Evolutionary conservation across 2,888 invertebrate genomes (phyloP).

Genomic region (Sussaba pulchella): DNA sequence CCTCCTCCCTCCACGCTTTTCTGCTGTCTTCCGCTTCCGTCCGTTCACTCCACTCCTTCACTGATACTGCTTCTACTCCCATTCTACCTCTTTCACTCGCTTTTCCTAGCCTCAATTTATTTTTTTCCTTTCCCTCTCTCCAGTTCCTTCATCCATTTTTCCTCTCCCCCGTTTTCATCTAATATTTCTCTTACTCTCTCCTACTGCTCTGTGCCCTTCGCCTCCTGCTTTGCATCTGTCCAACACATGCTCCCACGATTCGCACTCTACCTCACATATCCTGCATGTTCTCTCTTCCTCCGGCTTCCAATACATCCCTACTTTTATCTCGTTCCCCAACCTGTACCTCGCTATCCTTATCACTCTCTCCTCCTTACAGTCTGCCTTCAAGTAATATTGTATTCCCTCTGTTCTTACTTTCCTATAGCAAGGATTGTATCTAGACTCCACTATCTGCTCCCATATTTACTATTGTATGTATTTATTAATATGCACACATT

Average conservation of each 20-base stretch:
- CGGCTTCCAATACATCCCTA: conserved; percentile 4
- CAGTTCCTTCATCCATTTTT: not conserved
- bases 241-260: too few species aligned
- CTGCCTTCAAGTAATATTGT: conserved; percentile 24
- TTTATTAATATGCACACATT: too few species aligned
- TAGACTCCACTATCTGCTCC: not conserved
- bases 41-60: too few species aligned
- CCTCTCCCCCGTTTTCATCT: not conserved
- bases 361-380: conserved; percentile 4
- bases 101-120: too few species aligned
- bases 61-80: not conserved
- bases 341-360: conserved; percentile 28
- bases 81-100: not conserved
- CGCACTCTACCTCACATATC: not conserved
- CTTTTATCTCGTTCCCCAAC: too few species aligned
- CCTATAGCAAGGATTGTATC: not conserved
- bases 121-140: too few species aligned
- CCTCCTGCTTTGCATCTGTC: conserved; percentile 9
- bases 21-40: too few species aligned
- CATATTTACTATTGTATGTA: too few species aligned
- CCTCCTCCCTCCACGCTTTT: too few species aligned
- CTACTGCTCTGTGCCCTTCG: not conserved
- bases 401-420: conserved; percentile 22
- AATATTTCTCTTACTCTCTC: conserved; percentile 2
- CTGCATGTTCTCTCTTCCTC: conserved; percentile 5